These are phyloP conservation scores for Pegea sp. DNA, from an alignment of 23 tunicate genomes.

Conservation along the genomic window DNA sequence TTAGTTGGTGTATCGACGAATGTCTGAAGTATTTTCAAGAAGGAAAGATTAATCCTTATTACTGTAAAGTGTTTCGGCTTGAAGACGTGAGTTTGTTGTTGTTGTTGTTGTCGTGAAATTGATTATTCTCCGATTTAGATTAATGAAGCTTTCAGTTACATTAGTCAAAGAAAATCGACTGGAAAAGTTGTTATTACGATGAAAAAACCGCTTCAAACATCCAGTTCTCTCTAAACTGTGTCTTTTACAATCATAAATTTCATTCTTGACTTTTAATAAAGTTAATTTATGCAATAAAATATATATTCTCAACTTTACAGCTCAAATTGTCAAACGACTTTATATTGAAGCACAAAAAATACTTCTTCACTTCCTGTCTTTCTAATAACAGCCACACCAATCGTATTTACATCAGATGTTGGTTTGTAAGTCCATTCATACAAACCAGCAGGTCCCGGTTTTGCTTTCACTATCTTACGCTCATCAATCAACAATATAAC, in stretches of 20 bases:
- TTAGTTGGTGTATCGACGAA: constrained; percentile 36
- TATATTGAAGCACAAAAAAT: neutral
- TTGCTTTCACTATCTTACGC: neutral
- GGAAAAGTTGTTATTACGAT: constrained; percentile 51
- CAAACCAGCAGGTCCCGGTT: neutral
- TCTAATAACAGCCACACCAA: neutral
- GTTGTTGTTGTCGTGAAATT: too few species aligned
- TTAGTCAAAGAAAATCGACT: constrained; percentile 41
- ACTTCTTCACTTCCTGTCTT: neutral
- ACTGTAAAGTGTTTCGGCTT: constrained; percentile 28
- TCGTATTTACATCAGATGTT: neutral
- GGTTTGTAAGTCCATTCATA: neutral
- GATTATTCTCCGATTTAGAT: constrained; percentile 23
- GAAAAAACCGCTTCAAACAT: too few species aligned
- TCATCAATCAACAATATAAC: neutral
- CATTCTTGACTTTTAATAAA: too few species aligned
- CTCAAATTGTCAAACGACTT: too few species aligned
- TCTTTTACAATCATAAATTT: too few species aligned
- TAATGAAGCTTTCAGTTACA: constrained; percentile 54
- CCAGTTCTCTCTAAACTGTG: too few species aligned
- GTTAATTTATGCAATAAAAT: too few species aligned
- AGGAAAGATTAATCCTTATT: constrained; percentile 47
- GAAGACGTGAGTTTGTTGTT: constrained; percentile 8
- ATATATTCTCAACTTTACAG: too few species aligned
- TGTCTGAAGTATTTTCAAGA: constrained; percentile 6